These are phyloP conservation scores for Trachelus troglodyta DNA, from an alignment of 2,888 invertebrate species.

Conservation along the genomic window DNA sequence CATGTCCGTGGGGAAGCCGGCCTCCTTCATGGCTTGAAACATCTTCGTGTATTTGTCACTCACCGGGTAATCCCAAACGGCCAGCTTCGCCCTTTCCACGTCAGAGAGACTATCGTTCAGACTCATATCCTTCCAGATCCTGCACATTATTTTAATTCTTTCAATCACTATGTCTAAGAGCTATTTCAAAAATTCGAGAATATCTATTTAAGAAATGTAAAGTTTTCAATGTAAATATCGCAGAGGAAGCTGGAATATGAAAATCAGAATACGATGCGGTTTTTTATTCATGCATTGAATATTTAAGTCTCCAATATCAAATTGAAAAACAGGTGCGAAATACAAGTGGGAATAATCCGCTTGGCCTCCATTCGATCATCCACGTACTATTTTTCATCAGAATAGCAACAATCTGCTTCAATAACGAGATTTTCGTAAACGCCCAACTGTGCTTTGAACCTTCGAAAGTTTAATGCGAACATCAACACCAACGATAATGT, in stretches of 20 bases:
- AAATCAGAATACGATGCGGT: neutral
- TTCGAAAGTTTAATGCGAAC: neutral
- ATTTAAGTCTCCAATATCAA: neutral
- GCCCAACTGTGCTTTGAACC: neutral
- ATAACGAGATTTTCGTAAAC: neutral
- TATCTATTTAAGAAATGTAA: neutral
- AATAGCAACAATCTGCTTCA: neutral
- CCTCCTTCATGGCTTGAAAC: slow-evolving; percentile 94
- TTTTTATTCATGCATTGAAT: neutral
- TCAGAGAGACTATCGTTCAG: slow-evolving; percentile 92
- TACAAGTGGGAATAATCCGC: neutral
- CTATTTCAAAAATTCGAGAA: neutral
- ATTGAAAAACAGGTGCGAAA: neutral
- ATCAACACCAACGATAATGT: neutral
- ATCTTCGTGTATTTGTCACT: slow-evolving; percentile 99
- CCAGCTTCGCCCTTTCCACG: slow-evolving; percentile 90
- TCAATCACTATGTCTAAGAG: neutral
- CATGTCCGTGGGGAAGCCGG: slow-evolving; percentile 81
- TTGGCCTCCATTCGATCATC: neutral
- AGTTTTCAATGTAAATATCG: neutral
- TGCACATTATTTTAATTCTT: slow-evolving; percentile 56
- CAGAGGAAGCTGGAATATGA: neutral
- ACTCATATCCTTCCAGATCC: slow-evolving; percentile 99
- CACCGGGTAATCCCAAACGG: slow-evolving; percentile 99
- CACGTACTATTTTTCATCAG: neutral